These are phyloP conservation scores for Fukomys damarensis DNA, from an alignment of 2,113 vertebrate genomes.

Conservation along the genomic window DNA sequence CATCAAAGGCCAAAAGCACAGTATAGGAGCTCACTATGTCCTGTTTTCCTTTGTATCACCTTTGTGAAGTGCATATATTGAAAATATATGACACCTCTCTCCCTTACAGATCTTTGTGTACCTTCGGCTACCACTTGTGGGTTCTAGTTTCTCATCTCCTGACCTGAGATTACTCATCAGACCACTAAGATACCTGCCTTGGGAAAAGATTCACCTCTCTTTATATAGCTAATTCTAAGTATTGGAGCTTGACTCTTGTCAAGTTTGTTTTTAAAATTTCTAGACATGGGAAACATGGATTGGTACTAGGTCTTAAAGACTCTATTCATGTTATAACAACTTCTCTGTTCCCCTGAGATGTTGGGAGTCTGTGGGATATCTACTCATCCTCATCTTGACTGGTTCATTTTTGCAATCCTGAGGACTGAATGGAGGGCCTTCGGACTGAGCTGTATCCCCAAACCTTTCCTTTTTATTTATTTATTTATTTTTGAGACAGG, in stretches of 20 bases:
- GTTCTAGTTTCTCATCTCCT: conserved; percentile 10
- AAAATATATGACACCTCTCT: neutral
- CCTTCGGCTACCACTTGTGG: neutral
- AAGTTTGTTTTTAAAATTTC: conserved; percentile 25
- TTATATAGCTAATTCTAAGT: neutral
- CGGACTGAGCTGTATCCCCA: neutral
- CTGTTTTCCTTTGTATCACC: neutral
- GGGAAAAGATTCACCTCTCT: neutral
- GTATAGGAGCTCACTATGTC: neutral
- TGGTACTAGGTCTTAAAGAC: neutral
- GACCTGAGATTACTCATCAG: neutral
- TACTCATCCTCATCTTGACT: neutral
- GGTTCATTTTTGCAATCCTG: neutral
- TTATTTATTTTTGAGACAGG: neutral
- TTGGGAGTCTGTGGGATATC: neutral
- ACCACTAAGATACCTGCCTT: neutral
- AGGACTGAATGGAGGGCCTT: neutral
- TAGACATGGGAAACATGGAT: neutral
- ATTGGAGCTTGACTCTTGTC: neutral
- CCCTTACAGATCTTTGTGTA: neutral
- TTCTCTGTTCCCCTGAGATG: neutral
- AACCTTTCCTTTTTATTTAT: neutral
- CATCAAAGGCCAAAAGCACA: neutral
- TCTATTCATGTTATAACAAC: neutral
- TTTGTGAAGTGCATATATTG: neutral